A percentile compares a stretch with the other conserved stretches of the same genome.
Conservation (phyloP, 1,140 invertebrate species). For the Drosophila tristis region DNA sequence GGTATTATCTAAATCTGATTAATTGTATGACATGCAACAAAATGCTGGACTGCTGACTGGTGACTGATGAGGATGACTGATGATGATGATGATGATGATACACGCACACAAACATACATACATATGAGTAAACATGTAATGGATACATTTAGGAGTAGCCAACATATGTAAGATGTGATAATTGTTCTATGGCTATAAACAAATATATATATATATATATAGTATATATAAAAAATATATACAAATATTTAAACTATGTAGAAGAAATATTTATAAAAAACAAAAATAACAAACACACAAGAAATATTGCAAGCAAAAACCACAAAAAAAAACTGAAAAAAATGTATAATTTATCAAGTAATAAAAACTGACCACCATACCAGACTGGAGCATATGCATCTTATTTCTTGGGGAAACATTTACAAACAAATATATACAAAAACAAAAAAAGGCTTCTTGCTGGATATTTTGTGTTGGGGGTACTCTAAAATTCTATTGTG, state of each 20-base stretch:
- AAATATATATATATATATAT: slow-evolving; percentile 30
- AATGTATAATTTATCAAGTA: slow-evolving; percentile 63
- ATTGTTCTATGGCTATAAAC: slow-evolving; percentile 77
- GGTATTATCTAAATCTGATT: neutral
- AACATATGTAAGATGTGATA: slow-evolving; percentile 78
- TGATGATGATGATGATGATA: slow-evolving; percentile 8
- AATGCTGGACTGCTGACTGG: neutral
- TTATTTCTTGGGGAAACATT: slow-evolving; percentile 1
- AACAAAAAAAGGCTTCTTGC: neutral
- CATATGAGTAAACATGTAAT: slow-evolving; percentile 78
- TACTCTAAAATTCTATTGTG: no score
- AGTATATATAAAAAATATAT: slow-evolving; percentile 32
- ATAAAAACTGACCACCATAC: slow-evolving; percentile 77
- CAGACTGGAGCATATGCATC: slow-evolving; percentile 47
- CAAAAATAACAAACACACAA: slow-evolving; percentile 26
- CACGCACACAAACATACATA: slow-evolving; percentile 53
- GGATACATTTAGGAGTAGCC: slow-evolving; percentile 78
- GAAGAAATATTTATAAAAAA: slow-evolving; percentile 55
- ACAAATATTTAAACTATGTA: slow-evolving; percentile 47
- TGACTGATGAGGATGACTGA: slow-evolving; percentile 13
- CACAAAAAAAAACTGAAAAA: slow-evolving; percentile 56
- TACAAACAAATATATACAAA: no score
- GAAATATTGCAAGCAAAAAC: slow-evolving; percentile 42
- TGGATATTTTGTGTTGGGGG: no score
- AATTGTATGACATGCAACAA: neutral